phyloP scores from a whole-genome alignment of 1,140 invertebrate species.

The Hermatobates lingyangjiaoensis region DNA sequence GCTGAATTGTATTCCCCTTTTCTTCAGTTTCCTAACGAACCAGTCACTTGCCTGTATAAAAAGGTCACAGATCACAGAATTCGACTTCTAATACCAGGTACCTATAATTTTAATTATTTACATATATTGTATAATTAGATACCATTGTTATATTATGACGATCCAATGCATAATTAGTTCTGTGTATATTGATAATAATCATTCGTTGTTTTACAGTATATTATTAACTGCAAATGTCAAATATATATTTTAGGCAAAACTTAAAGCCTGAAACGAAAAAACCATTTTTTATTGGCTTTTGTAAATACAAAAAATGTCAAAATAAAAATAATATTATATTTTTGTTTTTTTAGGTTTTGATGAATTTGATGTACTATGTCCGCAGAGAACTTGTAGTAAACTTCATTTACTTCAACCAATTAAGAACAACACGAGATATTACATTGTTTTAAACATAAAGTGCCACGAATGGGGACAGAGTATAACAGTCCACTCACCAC shows the following conservation, averaged over 20 bases:
- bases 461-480: slow-evolving; percentile 36
- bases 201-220: too few species aligned
- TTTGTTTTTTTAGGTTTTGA: slow-evolving; percentile 39
- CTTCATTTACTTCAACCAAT: slow-evolving; percentile 46
- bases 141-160: too few species aligned
- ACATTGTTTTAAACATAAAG: slow-evolving; percentile 41
- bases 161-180: too few species aligned
- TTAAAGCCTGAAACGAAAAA: slow-evolving; percentile 8
- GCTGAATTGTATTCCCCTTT: slow-evolving; percentile 20
- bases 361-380: slow-evolving; percentile 45
- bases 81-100: slow-evolving; percentile 33
- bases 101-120: background rate
- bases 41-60: slow-evolving; percentile 32
- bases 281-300: background rate
- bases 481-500: slow-evolving; percentile 48
- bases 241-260: too few species aligned
- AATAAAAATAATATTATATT: slow-evolving; percentile 1
- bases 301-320: background rate
- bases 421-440: slow-evolving; percentile 43
- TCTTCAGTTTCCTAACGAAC: slow-evolving; percentile 29
- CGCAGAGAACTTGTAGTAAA: slow-evolving; percentile 43
- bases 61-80: slow-evolving; percentile 38
- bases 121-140: background rate
- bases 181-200: too few species aligned
- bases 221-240: too few species aligned